phyloP scores from a whole-genome alignment of 37 sponge, comb jelly and placozoan species.

The Tethya wilhelma region DNA sequence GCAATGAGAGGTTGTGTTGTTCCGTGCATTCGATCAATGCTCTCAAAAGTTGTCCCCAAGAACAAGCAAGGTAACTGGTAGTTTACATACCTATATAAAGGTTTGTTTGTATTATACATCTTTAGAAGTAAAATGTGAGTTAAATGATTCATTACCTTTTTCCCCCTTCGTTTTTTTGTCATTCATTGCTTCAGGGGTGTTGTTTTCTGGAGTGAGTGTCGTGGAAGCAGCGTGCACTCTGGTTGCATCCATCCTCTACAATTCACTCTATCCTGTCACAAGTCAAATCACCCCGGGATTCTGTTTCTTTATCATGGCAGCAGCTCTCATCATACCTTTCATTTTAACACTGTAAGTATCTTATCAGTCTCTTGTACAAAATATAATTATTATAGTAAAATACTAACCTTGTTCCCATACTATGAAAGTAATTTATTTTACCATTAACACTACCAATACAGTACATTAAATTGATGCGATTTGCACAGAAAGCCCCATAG shows the following conservation, averaged over 20 bases:
- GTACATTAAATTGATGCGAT: too few species aligned
- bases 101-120: too few species aligned
- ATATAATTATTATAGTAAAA: too few species aligned
- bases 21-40: slow-evolving; percentile 72
- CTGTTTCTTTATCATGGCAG: slow-evolving; percentile 80
- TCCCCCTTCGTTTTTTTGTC: not conserved
- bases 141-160: not conserved
- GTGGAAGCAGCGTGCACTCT: slow-evolving; percentile 62
- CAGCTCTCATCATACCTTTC: slow-evolving; percentile 48
- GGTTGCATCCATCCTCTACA: slow-evolving; percentile 77
- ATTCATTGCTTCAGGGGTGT: slow-evolving; percentile 43
- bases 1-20: slow-evolving; percentile 76
- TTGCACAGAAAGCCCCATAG: too few species aligned
- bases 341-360: slow-evolving; percentile 39
- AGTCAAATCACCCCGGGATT: slow-evolving; percentile 56
- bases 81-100: too few species aligned
- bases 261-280: slow-evolving; percentile 70
- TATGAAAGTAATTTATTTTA: too few species aligned
- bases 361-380: too few species aligned
- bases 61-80: slow-evolving; percentile 64
- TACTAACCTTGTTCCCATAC: too few species aligned
- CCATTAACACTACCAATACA: too few species aligned
- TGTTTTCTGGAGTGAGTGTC: slow-evolving; percentile 70
- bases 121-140: not conserved
- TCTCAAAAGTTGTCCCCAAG: slow-evolving; percentile 63